Evolutionary conservation across 1,140 invertebrate species (phyloP).

Genomic region (Bemisia tabaci): DNA sequence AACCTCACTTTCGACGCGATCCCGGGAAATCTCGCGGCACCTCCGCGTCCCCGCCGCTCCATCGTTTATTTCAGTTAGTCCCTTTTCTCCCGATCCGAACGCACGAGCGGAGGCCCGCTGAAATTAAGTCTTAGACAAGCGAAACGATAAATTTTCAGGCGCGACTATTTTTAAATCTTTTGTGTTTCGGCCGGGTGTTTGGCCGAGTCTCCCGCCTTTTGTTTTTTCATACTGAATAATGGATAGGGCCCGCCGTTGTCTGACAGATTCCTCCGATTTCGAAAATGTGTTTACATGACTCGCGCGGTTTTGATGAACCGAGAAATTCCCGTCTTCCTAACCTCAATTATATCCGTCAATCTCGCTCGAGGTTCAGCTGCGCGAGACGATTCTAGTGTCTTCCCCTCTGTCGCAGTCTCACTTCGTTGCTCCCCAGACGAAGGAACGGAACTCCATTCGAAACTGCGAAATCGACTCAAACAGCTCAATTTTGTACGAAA

Average conservation of each 20-base stretch:
- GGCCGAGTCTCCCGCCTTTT: not conserved
- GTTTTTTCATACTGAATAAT: not conserved
- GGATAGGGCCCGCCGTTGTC: not conserved
- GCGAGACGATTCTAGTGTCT: too few relatives aligned
- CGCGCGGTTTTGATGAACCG: too few relatives aligned
- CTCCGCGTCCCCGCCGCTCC: not conserved
- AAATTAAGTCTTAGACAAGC: not conserved
- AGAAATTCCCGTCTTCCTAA: too few relatives aligned
- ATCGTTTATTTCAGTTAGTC: not conserved
- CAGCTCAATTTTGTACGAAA: too few relatives aligned
- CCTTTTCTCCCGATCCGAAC: not conserved
- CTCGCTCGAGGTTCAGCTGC: too few relatives aligned
- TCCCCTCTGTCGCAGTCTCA: not conserved
- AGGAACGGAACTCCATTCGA: too few relatives aligned
- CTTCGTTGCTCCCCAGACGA: not conserved
- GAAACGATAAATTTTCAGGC: not conserved
- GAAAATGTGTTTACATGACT: too few relatives aligned
- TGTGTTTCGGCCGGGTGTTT: not conserved
- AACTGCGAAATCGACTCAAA: too few relatives aligned
- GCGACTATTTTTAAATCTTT: not conserved
- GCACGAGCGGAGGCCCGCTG: not conserved
- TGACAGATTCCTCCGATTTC: not conserved
- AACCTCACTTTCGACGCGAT: not conserved
- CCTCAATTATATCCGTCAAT: too few relatives aligned
- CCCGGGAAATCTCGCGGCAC: not conserved